Evolutionary conservation across 2,888 invertebrate genomes (phyloP), one percentile per base, ranked within the genome.

Genomic region (Unio pictorum): DNA sequence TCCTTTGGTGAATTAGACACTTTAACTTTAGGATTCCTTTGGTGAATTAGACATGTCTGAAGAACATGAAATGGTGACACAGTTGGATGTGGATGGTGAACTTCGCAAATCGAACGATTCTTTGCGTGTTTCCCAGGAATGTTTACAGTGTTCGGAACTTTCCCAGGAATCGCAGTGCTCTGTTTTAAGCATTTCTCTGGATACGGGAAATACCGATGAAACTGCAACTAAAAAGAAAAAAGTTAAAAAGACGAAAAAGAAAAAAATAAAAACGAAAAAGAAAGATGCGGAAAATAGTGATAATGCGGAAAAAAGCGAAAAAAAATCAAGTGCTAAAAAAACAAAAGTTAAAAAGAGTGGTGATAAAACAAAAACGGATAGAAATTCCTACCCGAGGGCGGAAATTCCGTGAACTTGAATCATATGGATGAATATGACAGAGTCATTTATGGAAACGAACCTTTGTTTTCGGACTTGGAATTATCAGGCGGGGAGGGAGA

Each of bases 391-490:
- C 88, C 88, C 0, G 88, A 88, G 62, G 88, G 88, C 8, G 86
- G 85, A 3, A 82, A 81, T 56, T 68, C 79, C 17, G 66, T 71
- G 20, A 71, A 69, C 20, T 34, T 61, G 2, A 28, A 61, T 59
- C 73, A 70, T 56, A 71, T 80, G 69, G 79, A 84, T 67, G 88
- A 88, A 65, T 86, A 77, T 68, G 88, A 89, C 26, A 71, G 79
- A 55, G 79, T 88, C 58, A 85, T 89, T 64, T 86, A 86, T 74
- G 81, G 76, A 64, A 84, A 84, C 61, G 86, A 87, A 8, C 86
- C 85, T 8, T 71, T 88, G 64, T 89, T 89, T 74, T 87, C 88
- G 23, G 88, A 88, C 68, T 26, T 84, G 55, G 85, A 84, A 59
- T 56, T 75, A 15, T 81, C 81, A 55, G 75, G 73, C n/a, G 74